Percentiles rank a stretch among this genome's conserved stretches.
Conservation (phyloP, 2,797 vertebrate species). For the Hippoglossus hippoglossus region DNA sequence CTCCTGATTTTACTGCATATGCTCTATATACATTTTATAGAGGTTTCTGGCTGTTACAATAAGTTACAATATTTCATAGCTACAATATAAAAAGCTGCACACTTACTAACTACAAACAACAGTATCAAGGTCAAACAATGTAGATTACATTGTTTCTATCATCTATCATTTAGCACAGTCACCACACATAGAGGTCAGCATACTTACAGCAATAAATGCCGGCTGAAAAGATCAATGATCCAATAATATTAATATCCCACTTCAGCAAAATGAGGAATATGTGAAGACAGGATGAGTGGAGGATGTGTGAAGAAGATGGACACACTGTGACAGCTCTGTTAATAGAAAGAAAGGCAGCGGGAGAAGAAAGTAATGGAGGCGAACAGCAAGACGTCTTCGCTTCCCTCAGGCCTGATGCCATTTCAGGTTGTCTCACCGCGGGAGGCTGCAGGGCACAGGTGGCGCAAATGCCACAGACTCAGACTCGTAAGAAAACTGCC, state of each 20-base stretch:
- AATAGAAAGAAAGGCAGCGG: conserved; percentile 8
- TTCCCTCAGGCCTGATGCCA: conserved; percentile 33
- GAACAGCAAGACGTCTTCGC: conserved; percentile 9
- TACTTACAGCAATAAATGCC: no score
- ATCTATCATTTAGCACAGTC: no score
- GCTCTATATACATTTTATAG: no score
- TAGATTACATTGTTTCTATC: no score
- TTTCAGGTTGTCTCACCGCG: conserved; percentile 36
- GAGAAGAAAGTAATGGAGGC: conserved; percentile 20
- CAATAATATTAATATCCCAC: neutral
- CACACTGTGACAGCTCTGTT: neutral
- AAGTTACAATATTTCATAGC: no score
- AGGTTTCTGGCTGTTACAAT: no score
- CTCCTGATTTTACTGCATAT: no score
- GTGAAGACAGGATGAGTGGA: neutral
- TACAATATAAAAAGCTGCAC: no score
- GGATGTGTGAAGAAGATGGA: neutral
- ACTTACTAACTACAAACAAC: no score
- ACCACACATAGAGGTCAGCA: no score
- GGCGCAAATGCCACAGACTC: conserved; percentile 43
- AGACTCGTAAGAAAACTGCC: neutral
- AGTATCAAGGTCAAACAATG: no score
- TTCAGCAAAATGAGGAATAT: neutral
- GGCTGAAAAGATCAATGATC: neutral
- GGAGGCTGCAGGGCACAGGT: conserved; percentile 46